phyloP scores from a whole-genome alignment of 2,888 invertebrate genomes.

The Apamea anceps region DNA sequence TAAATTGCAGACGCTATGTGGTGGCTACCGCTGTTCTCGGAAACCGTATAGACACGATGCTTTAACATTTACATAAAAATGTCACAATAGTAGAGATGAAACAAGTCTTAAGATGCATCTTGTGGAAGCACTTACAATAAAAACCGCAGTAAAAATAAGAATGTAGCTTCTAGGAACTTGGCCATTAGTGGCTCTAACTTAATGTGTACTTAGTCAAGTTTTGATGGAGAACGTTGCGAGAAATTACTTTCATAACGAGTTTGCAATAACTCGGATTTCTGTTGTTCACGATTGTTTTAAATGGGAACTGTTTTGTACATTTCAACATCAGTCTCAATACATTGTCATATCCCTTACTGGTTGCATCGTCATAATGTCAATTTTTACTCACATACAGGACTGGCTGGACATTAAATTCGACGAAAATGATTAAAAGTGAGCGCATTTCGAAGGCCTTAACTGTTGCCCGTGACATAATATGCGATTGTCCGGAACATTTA shows the following conservation, averaged over 20 bases:
- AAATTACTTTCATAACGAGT: neutral
- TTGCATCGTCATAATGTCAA: too few species aligned
- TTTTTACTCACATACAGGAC: neutral
- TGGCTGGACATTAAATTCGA: neutral
- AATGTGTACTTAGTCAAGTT: too few species aligned
- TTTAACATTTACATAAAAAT: neutral
- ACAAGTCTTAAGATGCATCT: neutral
- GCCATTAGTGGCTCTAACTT: neutral
- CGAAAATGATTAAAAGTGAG: neutral
- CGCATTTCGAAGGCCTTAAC: neutral
- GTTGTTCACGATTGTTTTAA: neutral
- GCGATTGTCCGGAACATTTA: neutral
- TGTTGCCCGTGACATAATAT: neutral
- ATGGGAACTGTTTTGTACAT: neutral
- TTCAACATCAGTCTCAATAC: too few species aligned
- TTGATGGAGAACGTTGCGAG: neutral
- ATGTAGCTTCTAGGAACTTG: neutral
- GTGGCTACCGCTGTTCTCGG: too few species aligned
- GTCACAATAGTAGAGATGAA: neutral
- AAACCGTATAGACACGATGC: neutral
- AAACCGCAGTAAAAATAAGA: neutral
- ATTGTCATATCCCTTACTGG: too few species aligned
- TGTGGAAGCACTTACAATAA: neutral
- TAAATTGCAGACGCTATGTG: too few species aligned
- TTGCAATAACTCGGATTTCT: neutral